Evolutionary conservation across 1,140 invertebrate genomes (phyloP).

Genomic region (Drosophila watanabei): DNA sequence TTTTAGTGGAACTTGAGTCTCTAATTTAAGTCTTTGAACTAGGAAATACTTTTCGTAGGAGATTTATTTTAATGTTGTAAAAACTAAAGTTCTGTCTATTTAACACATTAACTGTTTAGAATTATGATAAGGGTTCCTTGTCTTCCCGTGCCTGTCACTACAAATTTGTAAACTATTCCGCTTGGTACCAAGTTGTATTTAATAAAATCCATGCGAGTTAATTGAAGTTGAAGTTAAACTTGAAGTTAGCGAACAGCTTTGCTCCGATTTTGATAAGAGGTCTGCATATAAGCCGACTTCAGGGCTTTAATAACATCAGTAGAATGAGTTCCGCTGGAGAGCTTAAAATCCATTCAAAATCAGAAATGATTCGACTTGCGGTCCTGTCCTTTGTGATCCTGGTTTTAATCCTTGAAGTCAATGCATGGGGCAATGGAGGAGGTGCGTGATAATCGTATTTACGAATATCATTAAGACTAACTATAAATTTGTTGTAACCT

Average conservation of each 20-base stretch:
- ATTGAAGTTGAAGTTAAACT: too few species aligned
- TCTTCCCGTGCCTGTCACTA: not conserved
- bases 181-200: not conserved
- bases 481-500: not conserved
- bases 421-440: too few species aligned
- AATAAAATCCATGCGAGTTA: too few species aligned
- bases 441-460: not conserved
- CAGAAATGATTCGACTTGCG: not conserved
- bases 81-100: too few species aligned
- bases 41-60: too few species aligned
- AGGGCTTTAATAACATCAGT: not conserved
- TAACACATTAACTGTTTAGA: too few species aligned
- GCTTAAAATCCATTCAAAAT: not conserved
- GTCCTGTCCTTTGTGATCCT: not conserved
- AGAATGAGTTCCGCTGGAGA: not conserved
- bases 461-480: not conserved
- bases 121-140: too few species aligned
- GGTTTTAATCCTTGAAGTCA: not conserved
- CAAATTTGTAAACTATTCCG: not conserved
- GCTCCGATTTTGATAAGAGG: not conserved
- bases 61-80: too few species aligned
- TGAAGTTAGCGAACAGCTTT: not conserved
- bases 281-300: not conserved
- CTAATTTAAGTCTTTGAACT: too few species aligned
- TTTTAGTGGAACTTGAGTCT: too few species aligned